Conservation (phyloP, 2,888 invertebrate genomes). For the Tachina grossa region DNA sequence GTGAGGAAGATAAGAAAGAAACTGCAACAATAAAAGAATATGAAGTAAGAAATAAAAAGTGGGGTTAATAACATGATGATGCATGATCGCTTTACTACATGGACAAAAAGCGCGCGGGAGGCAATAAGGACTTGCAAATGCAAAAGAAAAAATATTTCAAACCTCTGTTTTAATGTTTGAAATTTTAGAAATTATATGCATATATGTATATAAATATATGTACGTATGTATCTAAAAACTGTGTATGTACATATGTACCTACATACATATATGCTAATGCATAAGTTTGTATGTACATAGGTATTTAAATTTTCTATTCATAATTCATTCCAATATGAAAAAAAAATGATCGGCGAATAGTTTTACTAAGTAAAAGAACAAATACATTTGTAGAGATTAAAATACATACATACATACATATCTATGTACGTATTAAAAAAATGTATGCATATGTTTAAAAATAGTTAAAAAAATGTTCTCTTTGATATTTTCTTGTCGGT, state of each 20-base stretch:
- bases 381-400: neutral
- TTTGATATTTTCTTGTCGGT: neutral
- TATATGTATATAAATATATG: neutral
- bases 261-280: too few relatives aligned
- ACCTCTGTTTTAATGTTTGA: neutral
- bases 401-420: neutral
- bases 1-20: slow-evolving; percentile 42
- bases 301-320: slow-evolving; percentile 23
- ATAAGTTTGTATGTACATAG: too few relatives aligned
- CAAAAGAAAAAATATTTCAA: slow-evolving; percentile 6
- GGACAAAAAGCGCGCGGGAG: slow-evolving; percentile 54
- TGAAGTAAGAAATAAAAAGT: slow-evolving; percentile 44
- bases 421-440: neutral
- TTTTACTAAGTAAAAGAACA: slow-evolving; percentile 35
- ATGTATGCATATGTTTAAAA: slow-evolving; percentile 65
- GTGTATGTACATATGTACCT: too few relatives aligned
- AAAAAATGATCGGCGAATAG: slow-evolving; percentile 62
- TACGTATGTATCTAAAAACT: too few relatives aligned
- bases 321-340: slow-evolving; percentile 9
- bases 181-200: slow-evolving; percentile 2
- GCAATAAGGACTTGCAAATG: slow-evolving; percentile 23
- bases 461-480: slow-evolving; percentile 61
- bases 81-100: slow-evolving; percentile 55
- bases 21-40: slow-evolving; percentile 12
- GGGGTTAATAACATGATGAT: slow-evolving; percentile 66